These are phyloP conservation scores for Enteromius treurensis DNA, from an alignment of 2,797 vertebrate genomes.

Conservation along the genomic window DNA sequence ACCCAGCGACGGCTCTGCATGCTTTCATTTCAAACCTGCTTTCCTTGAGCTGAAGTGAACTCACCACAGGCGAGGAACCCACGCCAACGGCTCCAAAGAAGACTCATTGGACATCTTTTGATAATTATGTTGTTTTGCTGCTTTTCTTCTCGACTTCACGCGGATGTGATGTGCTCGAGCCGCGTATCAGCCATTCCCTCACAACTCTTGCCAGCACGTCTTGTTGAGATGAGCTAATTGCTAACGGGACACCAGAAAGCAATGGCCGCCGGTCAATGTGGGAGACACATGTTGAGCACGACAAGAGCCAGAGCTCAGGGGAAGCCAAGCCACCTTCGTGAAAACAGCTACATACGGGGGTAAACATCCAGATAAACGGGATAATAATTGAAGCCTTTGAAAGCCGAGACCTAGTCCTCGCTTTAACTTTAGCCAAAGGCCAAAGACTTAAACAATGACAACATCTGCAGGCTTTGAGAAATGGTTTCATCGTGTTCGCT, in stretches of 20 bases:
- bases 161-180: constrained; percentile 57
- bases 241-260: constrained; percentile 64
- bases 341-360: constrained; percentile 48
- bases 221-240: constrained; percentile 72
- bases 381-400: constrained; percentile 67
- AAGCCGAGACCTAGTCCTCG: constrained; percentile 52
- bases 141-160: constrained; percentile 28
- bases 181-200: constrained; percentile 54
- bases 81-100: constrained; percentile 51
- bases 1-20: constrained; percentile 33
- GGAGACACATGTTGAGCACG: constrained; percentile 69
- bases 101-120: constrained; percentile 69
- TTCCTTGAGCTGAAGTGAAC: constrained; percentile 37
- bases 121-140: constrained; percentile 66
- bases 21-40: constrained; percentile 22
- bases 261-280: constrained; percentile 67
- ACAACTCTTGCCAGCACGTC: constrained; percentile 69
- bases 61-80: constrained; percentile 60
- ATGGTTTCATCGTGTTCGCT: constrained; percentile 36
- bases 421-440: constrained; percentile 43
- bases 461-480: constrained; percentile 56
- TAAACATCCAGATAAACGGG: constrained; percentile 66
- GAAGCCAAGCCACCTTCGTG: constrained; percentile 54
- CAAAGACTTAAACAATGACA: constrained; percentile 59
- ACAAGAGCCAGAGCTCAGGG: constrained; percentile 52